Percentiles rank a stretch among this genome's conserved stretches.
Evolutionary conservation across 2,888 invertebrate species (phyloP).

Genomic region (Flabesymbios commensalis): DNA sequence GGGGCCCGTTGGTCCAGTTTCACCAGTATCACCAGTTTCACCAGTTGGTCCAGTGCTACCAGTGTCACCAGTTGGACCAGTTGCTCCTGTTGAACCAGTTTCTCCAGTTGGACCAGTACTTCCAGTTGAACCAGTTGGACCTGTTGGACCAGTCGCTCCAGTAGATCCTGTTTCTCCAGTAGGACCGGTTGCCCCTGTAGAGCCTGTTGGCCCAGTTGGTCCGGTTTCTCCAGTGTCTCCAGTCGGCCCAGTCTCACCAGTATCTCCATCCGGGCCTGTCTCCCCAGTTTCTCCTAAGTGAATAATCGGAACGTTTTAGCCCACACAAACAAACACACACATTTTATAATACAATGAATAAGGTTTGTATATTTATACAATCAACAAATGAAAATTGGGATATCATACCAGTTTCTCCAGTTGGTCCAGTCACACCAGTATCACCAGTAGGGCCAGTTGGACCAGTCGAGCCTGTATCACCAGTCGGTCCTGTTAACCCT

Average conservation of each 20-base stretch:
- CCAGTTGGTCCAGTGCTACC: conserved; percentile 5
- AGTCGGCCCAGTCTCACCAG: conserved; percentile 1
- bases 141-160: conserved; percentile 22
- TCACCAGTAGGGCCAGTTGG: background rate
- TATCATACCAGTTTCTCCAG: conserved; percentile 3
- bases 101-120: conserved; percentile 65
- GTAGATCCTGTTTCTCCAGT: conserved; percentile 19
- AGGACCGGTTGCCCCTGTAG: conserved; percentile 9
- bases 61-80: conserved; percentile 6
- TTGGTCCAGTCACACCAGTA: conserved; percentile 4
- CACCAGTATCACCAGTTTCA: conserved; percentile 2
- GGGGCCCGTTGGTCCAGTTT: conserved; percentile 9
- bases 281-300: background rate
- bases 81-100: conserved; percentile 10
- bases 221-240: conserved; percentile 6
- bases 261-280: conserved; percentile 3
- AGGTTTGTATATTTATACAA: too few species aligned
- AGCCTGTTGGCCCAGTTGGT: background rate
- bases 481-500: conserved; percentile 1
- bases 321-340: too few species aligned
- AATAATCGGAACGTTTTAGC: too few species aligned
- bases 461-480: conserved; percentile 2
- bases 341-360: too few species aligned
- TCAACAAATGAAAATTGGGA: too few species aligned
- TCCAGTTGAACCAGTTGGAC: conserved; percentile 6